phyloP scores from a whole-genome alignment of 2,888 invertebrate genomes.

The Nymphalis polychloros region DNA sequence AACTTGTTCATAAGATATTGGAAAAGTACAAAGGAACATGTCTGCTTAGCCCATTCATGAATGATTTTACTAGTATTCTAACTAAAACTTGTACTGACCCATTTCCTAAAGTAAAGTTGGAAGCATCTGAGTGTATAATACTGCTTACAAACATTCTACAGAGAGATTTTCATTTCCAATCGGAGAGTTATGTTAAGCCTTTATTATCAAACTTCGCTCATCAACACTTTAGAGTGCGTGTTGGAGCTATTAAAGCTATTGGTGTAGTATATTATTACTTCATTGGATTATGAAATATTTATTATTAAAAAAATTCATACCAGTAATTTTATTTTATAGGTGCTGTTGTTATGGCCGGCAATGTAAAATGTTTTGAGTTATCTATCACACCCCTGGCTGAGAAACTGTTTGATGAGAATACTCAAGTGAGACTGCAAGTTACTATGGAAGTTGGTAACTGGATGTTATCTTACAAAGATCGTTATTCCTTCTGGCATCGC shows the following conservation, averaged over 20 bases:
- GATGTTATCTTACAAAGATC: constrained; percentile 89
- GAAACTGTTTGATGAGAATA: constrained; percentile 91
- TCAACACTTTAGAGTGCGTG: constrained; percentile 91
- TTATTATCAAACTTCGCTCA: constrained; percentile 88
- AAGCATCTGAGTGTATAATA: constrained; percentile 87
- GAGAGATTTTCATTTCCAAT: constrained; percentile 87
- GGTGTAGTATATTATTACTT: constrained; percentile 65
- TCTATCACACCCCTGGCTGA: constrained; percentile 92
- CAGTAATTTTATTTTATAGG: constrained; percentile 55
- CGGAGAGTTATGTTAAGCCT: constrained; percentile 88
- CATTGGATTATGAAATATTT: background rate
- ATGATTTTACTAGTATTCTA: constrained; percentile 88
- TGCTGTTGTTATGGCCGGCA: constrained; percentile 85
- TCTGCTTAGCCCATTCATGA: constrained; percentile 85
- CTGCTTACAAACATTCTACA: constrained; percentile 84
- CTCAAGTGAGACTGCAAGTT: constrained; percentile 88
- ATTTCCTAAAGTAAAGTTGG: constrained; percentile 90
- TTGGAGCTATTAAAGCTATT: constrained; percentile 87
- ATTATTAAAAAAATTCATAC: background rate
- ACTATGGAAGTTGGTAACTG: constrained; percentile 89
- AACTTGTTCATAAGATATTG: constrained; percentile 85
- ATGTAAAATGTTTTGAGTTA: constrained; percentile 86
- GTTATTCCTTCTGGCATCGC: constrained; percentile 94
- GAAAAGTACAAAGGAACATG: constrained; percentile 82
- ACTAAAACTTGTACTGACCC: constrained; percentile 87